These are phyloP conservation scores for Brachyptera putata DNA, from an alignment of 2,888 invertebrate species.

Conservation along the genomic window DNA sequence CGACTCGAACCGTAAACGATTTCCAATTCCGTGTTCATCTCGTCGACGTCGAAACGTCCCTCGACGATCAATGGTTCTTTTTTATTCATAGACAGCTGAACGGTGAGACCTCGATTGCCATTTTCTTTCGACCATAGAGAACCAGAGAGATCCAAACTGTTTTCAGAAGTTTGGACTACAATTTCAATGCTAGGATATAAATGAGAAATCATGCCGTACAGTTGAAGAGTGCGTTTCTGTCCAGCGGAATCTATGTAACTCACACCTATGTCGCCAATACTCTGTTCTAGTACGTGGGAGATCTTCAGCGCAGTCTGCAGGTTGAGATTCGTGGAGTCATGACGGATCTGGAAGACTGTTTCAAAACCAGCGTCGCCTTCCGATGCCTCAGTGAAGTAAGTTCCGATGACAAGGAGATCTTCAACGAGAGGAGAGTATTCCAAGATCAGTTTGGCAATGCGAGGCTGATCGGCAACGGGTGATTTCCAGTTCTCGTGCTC, in stretches of 20 bases:
- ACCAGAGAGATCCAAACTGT: slow-evolving; percentile 19
- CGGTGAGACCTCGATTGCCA: slow-evolving; percentile 20
- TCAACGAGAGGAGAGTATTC: slow-evolving; percentile 33
- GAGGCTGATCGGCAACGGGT: slow-evolving; percentile 25
- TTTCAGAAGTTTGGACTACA: slow-evolving; percentile 26
- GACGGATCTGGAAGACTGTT: slow-evolving; percentile 27
- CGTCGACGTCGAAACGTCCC: slow-evolving; percentile 25
- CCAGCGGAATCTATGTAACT: slow-evolving; percentile 25
- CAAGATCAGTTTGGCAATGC: slow-evolving; percentile 29
- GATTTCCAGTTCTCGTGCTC: slow-evolving; percentile 29
- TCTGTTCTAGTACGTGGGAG: slow-evolving; percentile 10
- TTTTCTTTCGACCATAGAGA: slow-evolving; percentile 17
- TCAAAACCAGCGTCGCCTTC: not conserved
- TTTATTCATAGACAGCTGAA: slow-evolving; percentile 32
- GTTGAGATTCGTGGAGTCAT: slow-evolving; percentile 32
- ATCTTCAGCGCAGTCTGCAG: slow-evolving; percentile 23
- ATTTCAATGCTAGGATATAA: slow-evolving; percentile 22
- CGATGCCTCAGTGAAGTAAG: not conserved
- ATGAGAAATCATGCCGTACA: slow-evolving; percentile 21
- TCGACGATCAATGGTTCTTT: slow-evolving; percentile 33
- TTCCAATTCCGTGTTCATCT: slow-evolving; percentile 33
- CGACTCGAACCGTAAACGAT: slow-evolving; percentile 31
- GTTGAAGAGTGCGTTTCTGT: slow-evolving; percentile 23
- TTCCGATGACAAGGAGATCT: slow-evolving; percentile 30
- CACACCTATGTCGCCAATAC: slow-evolving; percentile 13